Percentiles rank a stretch among this genome's conserved stretches.
These are phyloP conservation scores for Gopherus flavomarginatus DNA, from an alignment of 2,113 vertebrate genomes.

Conservation along the genomic window DNA sequence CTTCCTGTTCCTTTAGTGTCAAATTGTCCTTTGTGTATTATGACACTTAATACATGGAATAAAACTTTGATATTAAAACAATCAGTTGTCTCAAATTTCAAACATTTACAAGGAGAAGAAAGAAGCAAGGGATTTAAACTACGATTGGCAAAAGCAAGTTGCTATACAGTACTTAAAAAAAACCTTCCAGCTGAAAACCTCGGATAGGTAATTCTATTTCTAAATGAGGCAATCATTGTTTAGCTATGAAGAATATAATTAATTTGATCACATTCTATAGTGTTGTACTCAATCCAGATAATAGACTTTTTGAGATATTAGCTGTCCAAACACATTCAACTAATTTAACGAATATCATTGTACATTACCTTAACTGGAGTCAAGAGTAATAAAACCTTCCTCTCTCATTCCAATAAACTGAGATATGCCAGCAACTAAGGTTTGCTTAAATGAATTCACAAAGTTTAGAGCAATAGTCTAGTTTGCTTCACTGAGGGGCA, in stretches of 20 bases:
- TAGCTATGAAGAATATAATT: conserved; percentile 69
- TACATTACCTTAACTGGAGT: conserved; percentile 35
- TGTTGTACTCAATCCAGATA: conserved; percentile 68
- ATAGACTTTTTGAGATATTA: conserved; percentile 66
- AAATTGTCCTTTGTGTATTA: neutral
- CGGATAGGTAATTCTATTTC: conserved; percentile 73
- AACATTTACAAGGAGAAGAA: neutral
- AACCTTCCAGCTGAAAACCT: conserved; percentile 45
- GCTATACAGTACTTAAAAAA: conserved; percentile 12
- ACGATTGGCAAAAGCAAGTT: conserved; percentile 19
- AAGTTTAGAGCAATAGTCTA: neutral
- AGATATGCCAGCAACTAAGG: neutral
- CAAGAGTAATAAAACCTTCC: conserved; percentile 57
- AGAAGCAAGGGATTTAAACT: conserved; percentile 23
- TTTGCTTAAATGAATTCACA: conserved; percentile 9
- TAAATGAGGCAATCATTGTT: conserved; percentile 69
- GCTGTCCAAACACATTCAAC: conserved; percentile 60
- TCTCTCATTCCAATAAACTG: conserved; percentile 5
- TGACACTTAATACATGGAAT: neutral
- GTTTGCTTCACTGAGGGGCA: neutral
- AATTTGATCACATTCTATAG: conserved; percentile 69
- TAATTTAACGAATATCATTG: conserved; percentile 56
- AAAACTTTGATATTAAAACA: neutral
- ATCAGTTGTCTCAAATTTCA: neutral
- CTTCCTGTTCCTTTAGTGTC: neutral